A percentile compares a stretch with the other conserved stretches of the same genome.
Conservation (phyloP, 2,888 invertebrate species). For the Heliconius charithonia region DNA sequence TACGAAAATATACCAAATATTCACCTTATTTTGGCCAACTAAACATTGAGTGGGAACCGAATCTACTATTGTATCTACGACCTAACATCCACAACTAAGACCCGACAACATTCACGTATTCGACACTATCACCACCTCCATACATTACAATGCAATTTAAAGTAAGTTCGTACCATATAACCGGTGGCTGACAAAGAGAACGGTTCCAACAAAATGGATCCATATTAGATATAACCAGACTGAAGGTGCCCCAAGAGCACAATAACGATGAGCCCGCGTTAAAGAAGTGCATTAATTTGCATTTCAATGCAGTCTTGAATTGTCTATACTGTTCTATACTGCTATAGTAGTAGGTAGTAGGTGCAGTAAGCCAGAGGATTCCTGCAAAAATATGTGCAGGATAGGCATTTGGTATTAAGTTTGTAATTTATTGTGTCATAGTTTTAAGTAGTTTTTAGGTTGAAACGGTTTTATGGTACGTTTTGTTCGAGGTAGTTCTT, state of each 20-base stretch:
- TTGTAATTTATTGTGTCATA: slow-evolving; percentile 22
- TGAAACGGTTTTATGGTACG: background rate
- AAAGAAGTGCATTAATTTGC: slow-evolving; percentile 71
- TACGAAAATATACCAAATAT: background rate
- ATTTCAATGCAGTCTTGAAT: slow-evolving; percentile 58
- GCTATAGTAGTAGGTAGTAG: background rate
- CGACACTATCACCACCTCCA: background rate
- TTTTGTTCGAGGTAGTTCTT: background rate
- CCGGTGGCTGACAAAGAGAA: slow-evolving; percentile 45
- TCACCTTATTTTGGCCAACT: background rate
- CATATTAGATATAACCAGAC: slow-evolving; percentile 43
- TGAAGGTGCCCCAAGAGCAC: slow-evolving; percentile 60
- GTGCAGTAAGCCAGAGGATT: slow-evolving; percentile 31
- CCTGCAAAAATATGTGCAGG: slow-evolving; percentile 22
- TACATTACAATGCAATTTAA: slow-evolving; percentile 33
- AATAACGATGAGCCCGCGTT: slow-evolving; percentile 61
- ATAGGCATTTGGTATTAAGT: slow-evolving; percentile 29
- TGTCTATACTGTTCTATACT: slow-evolving; percentile 31
- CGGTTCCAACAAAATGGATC: slow-evolving; percentile 42
- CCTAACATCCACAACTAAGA: background rate
- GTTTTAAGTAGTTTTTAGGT: slow-evolving; percentile 1
- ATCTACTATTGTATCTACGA: background rate
- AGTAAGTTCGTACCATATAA: slow-evolving; percentile 34
- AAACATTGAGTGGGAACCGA: background rate
- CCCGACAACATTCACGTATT: too few species aligned